phyloP scores from a whole-genome alignment of 2,797 vertebrate genomes.

The Ceryle rudis region DNA sequence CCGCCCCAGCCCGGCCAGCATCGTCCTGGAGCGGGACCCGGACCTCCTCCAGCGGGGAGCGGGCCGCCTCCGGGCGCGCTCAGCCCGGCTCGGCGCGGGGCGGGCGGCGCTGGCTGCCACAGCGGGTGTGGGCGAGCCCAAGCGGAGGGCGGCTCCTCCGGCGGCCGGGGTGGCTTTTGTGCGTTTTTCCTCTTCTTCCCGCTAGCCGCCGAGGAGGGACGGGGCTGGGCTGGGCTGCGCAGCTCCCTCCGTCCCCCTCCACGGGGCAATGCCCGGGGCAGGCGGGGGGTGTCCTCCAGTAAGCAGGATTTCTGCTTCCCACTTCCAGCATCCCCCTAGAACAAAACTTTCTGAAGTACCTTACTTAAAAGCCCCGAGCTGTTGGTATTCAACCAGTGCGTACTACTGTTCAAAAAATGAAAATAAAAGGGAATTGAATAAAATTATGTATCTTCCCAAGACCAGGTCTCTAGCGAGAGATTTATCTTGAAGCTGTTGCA shows the following conservation, averaged over 20 bases:
- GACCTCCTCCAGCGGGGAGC: background rate
- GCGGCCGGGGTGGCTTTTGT: background rate
- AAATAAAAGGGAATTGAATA: too few relatives aligned
- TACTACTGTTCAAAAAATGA: too few relatives aligned
- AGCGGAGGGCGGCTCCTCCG: constrained; percentile 37
- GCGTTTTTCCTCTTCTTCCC: background rate
- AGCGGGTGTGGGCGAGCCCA: background rate
- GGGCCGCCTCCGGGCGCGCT: background rate
- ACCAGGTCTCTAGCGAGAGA: too few relatives aligned
- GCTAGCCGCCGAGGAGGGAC: background rate
- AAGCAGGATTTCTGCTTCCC: background rate
- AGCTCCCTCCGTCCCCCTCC: too few relatives aligned
- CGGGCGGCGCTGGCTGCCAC: background rate
- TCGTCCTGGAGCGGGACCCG: background rate
- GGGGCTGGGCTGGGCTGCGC: background rate
- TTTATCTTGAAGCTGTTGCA: too few relatives aligned
- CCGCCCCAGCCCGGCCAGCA: constrained; percentile 4
- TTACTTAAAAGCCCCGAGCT: too few relatives aligned
- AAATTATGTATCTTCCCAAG: too few relatives aligned
- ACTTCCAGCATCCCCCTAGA: background rate
- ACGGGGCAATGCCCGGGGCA: too few relatives aligned
- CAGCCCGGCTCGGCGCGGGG: background rate
- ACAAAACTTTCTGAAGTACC: background rate
- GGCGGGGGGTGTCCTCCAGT: background rate
- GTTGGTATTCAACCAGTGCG: too few relatives aligned